These are phyloP conservation scores for Chaetura pelagica DNA, from an alignment of 2,113 vertebrate genomes.

Conservation along the genomic window DNA sequence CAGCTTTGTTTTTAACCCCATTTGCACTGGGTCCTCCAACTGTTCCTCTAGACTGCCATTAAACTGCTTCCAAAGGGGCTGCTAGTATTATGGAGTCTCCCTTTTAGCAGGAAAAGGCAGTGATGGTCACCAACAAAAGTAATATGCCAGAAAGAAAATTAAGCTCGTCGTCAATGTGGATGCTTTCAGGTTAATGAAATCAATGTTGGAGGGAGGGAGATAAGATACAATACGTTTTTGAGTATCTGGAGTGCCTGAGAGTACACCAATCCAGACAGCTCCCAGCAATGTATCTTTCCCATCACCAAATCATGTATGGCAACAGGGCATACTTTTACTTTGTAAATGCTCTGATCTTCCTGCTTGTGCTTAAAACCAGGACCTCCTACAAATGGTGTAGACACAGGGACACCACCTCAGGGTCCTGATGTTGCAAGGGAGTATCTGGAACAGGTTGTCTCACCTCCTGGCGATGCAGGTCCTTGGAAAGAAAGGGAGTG, in stretches of 20 bases:
- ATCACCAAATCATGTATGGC: not conserved
- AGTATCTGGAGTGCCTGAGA: no score
- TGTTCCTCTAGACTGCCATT: not conserved
- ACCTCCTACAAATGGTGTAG: not conserved
- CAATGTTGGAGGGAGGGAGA: not conserved
- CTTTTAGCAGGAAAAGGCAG: not conserved
- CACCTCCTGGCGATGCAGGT: accelerated
- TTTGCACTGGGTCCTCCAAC: not conserved
- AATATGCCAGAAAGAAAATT: not conserved
- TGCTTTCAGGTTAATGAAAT: not conserved
- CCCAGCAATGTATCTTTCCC: not conserved
- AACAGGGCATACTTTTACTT: not conserved
- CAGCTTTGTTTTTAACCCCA: not conserved
- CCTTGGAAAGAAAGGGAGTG: not conserved
- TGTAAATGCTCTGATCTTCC: not conserved
- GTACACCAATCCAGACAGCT: not conserved
- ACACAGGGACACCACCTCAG: not conserved
- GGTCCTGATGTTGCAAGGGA: not conserved
- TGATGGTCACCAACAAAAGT: not conserved
- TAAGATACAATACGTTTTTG: not conserved
- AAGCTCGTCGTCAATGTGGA: not conserved
- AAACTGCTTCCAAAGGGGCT: not conserved
- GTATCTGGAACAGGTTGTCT: not conserved
- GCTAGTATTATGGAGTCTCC: not conserved
- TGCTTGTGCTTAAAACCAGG: not conserved